Conservation (phyloP, 1,140 invertebrate species). For the Sarcophaga bullata region DNA sequence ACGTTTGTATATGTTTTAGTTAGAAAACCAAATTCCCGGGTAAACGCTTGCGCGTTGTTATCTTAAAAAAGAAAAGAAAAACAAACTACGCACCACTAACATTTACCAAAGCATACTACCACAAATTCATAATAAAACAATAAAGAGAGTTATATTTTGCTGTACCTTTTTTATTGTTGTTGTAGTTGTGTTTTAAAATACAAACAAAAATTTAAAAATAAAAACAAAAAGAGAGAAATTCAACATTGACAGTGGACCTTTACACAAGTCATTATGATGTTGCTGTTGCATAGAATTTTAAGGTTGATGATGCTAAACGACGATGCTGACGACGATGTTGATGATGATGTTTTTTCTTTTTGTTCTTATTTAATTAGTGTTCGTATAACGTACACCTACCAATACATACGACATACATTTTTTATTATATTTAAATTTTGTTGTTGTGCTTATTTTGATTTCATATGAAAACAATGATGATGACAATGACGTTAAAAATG, state of each 20-base stretch:
- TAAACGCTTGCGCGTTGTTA: slow-evolving; percentile 61
- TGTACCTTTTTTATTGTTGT: slow-evolving; percentile 32
- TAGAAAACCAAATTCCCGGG: slow-evolving; percentile 57
- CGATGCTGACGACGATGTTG: not conserved
- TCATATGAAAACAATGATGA: not conserved
- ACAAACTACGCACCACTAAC: slow-evolving; percentile 43
- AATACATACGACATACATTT: too few species aligned
- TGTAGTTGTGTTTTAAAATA: not conserved
- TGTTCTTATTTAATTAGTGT: too few species aligned
- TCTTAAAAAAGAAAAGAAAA: slow-evolving; percentile 24
- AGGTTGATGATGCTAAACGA: too few species aligned
- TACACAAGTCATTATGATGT: not conserved
- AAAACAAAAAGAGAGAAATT: not conserved
- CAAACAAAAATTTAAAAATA: too few species aligned
- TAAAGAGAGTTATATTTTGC: slow-evolving; percentile 26
- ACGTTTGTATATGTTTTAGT: too few species aligned
- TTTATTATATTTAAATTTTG: not conserved
- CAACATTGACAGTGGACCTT: slow-evolving; percentile 17
- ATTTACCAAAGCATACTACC: not conserved
- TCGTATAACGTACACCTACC: too few species aligned
- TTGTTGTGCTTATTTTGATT: not conserved
- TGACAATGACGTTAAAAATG: not conserved
- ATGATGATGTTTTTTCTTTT: slow-evolving; percentile 11
- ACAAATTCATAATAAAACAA: not conserved
- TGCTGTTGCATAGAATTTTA: too few species aligned